Conservation (phyloP, 2,888 invertebrate genomes). For the Galerucella nymphaeae region DNA sequence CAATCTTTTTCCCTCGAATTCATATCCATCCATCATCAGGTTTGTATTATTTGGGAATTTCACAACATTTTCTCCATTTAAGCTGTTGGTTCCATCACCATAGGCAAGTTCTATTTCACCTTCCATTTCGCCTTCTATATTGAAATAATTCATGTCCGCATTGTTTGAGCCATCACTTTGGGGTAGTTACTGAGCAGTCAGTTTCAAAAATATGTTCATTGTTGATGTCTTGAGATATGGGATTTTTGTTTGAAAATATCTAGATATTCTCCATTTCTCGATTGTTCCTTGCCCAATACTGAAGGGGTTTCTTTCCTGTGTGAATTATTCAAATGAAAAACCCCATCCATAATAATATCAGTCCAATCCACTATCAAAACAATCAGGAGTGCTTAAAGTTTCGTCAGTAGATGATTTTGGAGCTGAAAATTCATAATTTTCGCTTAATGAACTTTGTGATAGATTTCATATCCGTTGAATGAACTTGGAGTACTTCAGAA, state of each 20-base stretch:
- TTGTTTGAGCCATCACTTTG: too few species aligned
- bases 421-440: conserved; percentile 8
- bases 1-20: conserved; percentile 13
- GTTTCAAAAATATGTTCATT: too few species aligned
- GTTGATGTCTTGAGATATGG: not conserved
- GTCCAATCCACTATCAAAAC: too few species aligned
- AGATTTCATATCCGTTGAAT: too few species aligned
- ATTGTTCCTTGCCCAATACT: not conserved
- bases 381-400: too few species aligned
- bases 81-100: not conserved
- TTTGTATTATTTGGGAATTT: conserved; percentile 17
- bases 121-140: too few species aligned
- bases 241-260: conserved; percentile 5
- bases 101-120: too few species aligned
- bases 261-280: conserved; percentile 8
- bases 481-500: too few species aligned
- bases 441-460: conserved; percentile 4
- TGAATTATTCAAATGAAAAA: conserved; percentile 5
- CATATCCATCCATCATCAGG: conserved; percentile 15
- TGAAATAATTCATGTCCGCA: too few species aligned
- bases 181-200: too few species aligned
- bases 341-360: not conserved
- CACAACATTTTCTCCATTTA: conserved; percentile 4
- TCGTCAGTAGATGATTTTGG: not conserved
- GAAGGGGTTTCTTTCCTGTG: not conserved